These are phyloP conservation scores for Marmota monax DNA, from an alignment of 2,113 vertebrate genomes.

Conservation along the genomic window DNA sequence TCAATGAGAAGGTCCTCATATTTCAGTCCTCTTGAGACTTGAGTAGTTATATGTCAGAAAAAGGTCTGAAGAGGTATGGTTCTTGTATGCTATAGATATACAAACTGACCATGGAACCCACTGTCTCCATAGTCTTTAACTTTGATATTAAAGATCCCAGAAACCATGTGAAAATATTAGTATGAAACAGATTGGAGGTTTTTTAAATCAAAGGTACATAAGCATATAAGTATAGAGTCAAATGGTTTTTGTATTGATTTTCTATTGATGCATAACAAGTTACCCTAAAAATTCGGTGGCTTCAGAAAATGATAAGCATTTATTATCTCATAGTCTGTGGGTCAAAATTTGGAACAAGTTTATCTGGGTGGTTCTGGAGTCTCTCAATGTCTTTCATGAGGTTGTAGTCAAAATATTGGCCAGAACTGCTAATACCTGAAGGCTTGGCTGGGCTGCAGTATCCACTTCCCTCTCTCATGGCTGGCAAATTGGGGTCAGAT, in stretches of 20 bases:
- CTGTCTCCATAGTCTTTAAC: not conserved
- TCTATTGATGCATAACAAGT: conserved; percentile 10
- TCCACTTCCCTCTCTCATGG: not conserved
- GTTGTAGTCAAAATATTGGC: not conserved
- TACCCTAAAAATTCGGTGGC: not conserved
- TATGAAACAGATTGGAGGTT: not conserved
- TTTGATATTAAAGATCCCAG: conserved; percentile 30
- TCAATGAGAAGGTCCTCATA: not conserved
- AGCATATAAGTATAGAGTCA: not conserved
- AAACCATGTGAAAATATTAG: conserved; percentile 20
- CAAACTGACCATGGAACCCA: not conserved
- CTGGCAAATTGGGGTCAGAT: not conserved
- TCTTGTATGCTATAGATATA: not conserved
- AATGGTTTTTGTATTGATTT: not conserved
- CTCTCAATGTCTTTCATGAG: not conserved
- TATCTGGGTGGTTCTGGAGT: not conserved
- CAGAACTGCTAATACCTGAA: not conserved
- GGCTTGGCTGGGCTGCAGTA: not conserved
- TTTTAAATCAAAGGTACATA: conserved; percentile 5
- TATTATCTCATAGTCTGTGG: conserved; percentile 1
- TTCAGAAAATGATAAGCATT: not conserved
- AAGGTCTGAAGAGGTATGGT: not conserved
- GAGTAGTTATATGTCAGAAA: not conserved
- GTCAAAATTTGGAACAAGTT: not conserved
- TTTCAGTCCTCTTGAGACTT: not conserved